Conservation (phyloP, 2,797 vertebrate genomes). For the Lithobates pipiens region DNA sequence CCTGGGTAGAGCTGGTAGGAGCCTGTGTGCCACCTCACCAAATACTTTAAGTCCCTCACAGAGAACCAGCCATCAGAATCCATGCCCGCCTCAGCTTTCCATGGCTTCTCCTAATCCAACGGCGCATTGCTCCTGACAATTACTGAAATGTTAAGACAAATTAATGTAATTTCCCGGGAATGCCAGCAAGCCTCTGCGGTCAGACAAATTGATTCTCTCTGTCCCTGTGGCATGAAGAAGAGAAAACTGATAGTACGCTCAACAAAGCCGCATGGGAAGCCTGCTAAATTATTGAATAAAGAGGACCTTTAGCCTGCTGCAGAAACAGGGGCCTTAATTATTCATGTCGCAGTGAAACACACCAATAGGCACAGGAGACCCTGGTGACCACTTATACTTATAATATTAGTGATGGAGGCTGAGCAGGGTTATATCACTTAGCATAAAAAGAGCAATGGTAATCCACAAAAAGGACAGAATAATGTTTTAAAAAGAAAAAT, state of each 20-base stretch:
- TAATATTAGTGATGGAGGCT: background rate
- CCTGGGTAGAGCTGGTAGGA: constrained; percentile 95
- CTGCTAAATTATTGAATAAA: constrained; percentile 89
- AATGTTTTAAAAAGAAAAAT: no score
- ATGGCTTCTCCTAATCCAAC: background rate
- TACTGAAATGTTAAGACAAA: constrained; percentile 34
- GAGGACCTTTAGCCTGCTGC: constrained; percentile 74
- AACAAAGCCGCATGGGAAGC: constrained; percentile 73
- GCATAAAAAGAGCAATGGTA: no score
- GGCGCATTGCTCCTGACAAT: constrained; percentile 66
- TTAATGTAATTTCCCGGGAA: constrained; percentile 46
- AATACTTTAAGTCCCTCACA: constrained; percentile 84
- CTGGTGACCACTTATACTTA: background rate
- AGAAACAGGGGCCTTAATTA: constrained; percentile 76
- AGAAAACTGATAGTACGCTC: constrained; percentile 77
- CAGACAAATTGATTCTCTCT: constrained; percentile 66
- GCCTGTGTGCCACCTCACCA: constrained; percentile 91
- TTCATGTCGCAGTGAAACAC: constrained; percentile 70
- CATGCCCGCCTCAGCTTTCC: constrained; percentile 82
- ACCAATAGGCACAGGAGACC: constrained; percentile 6
- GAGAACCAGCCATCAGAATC: constrained; percentile 90
- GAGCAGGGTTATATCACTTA: background rate
- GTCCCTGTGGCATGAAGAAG: constrained; percentile 64
- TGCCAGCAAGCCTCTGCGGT: constrained; percentile 50
- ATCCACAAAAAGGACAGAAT: no score